Evolutionary conservation across 2,888 invertebrate genomes (phyloP), one percentile per base, ranked within the genome.

Genomic region (Caenorhabditis imperialis): DNA sequence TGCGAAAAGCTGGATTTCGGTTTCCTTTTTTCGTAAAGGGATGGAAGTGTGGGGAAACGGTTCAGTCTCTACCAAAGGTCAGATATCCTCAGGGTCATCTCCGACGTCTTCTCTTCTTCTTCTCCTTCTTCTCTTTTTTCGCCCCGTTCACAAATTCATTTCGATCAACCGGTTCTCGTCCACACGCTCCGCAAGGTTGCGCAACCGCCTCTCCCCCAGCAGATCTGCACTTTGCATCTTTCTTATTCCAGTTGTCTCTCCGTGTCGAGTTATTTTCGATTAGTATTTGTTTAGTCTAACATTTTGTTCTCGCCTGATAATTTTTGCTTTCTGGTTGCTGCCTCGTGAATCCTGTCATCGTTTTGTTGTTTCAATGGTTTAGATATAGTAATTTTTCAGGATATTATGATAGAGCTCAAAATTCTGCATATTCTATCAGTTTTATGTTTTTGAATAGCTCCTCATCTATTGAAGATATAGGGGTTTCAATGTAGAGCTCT

Each of bases 261-360:
- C n/a, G n/a, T n/a, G n/a, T n/a, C n/a, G n/a, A n/a, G n/a, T n/a
- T n/a, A n/a, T n/a, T n/a, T n/a, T n/a, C n/a, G n/a, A n/a, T n/a
- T n/a, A n/a, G n/a, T 40, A 40, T 40, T 18, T 40, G 40, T 40
- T 40, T 40, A 55, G 44, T 44, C 33, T 25, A 61, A 62, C 62
- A 62, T 62, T 62, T 62, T 62, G 61, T 51, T 61, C 61, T 42
- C n/a, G n/a, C n/a, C n/a, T n/a, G n/a, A n/a, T n/a, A n/a, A n/a
- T n/a, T n/a, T n/a, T n/a, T n/a, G n/a, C n/a, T n/a, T n/a, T n/a
- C n/a, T n/a, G n/a, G n/a, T n/a, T n/a, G n/a, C n/a, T n/a, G n/a
- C n/a, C n/a, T n/a, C n/a, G n/a, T n/a, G n/a, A n/a, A n/a, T n/a
- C n/a, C n/a, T n/a, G n/a, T n/a, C n/a, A n/a, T n/a, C n/a, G n/a